Evolutionary conservation across 2,888 invertebrate genomes (phyloP), one percentile per base, ranked within the genome.

Genomic region (Noctua janthina): DNA sequence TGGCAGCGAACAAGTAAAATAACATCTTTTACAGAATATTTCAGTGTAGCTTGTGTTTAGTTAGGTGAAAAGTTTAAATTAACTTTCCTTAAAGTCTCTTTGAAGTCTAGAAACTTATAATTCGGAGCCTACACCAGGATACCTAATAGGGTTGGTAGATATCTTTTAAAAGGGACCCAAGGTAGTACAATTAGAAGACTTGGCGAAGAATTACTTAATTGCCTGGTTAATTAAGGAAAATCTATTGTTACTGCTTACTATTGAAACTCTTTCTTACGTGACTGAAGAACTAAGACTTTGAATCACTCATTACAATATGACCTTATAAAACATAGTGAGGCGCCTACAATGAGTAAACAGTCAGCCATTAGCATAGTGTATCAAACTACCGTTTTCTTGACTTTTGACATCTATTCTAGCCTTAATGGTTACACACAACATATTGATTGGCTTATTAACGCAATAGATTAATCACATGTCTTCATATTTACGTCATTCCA

Each of bases 21-120:
- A 83, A 84, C 77, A 62, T 74, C 59, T 80, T 68, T 73, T 81
- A 49, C 54, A 64, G 66, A 80, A 83, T 86, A 80, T 82, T 81
- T 77, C 67, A 81, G 66, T 66, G 66, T 72, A 72, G 46, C 74
- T 81, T 74, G 56, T 83, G 78, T 83, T 82, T 84, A 82, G 82
- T 80, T 80, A 83, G 75, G 74, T 79, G 78, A 86, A 81, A 90
- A 90, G 79, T 88, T 89, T 90, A 90, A 89, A 87, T 90, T 85
- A 85, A 85, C 78, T 88, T 84, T 82, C 76, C 74, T 81, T 79
- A 81, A 78, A 88, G 70, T 81, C 80, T 78, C 83, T 84, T 87
- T 82, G 85, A 82, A 89, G 83, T 70, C 81, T 88, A 79, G 76
- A 87, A 90, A 87, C 83, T 86, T 88, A 88, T 87, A 84, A 87